These are phyloP conservation scores for Tenualosa thibaudeaui DNA, from an alignment of 2,797 vertebrate species.

Conservation along the genomic window DNA sequence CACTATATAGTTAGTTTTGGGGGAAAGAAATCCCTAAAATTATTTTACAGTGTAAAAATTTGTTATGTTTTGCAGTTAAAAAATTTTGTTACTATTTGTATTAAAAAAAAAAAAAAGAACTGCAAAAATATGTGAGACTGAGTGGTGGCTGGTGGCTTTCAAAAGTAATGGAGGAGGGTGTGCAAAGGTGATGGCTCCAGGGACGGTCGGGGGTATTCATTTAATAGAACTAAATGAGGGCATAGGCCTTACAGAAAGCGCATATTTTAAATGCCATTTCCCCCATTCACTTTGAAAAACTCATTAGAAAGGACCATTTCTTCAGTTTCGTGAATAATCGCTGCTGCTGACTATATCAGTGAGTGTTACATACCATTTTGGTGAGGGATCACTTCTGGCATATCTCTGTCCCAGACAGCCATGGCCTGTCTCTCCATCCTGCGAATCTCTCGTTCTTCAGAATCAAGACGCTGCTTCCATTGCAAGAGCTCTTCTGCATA, in stretches of 20 bases:
- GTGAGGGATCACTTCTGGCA: slow-evolving; percentile 50
- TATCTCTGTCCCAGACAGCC: slow-evolving; percentile 80
- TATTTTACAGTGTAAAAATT: no score
- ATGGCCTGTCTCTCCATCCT: slow-evolving; percentile 91
- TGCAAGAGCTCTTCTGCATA: slow-evolving; percentile 91
- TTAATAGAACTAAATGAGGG: not conserved
- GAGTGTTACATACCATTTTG: slow-evolving; percentile 60
- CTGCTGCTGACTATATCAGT: not conserved
- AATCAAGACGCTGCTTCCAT: slow-evolving; percentile 91
- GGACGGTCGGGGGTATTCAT: no score
- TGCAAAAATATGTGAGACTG: not conserved
- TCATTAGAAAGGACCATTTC: not conserved
- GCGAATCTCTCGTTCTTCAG: slow-evolving; percentile 89
- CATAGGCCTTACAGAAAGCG: not conserved
- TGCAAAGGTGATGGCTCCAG: no score
- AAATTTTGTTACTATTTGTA: no score
- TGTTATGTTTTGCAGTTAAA: no score
- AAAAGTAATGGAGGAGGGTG: no score
- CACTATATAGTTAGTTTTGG: no score
- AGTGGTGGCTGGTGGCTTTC: no score
- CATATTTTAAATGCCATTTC: no score
- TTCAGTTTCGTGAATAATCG: not conserved
- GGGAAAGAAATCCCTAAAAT: no score
- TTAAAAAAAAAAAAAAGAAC: not conserved
- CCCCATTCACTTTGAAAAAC: no score